Evolutionary conservation across 2,113 vertebrate species (phyloP).

Genomic region (Forbesichthys agassizii): DNA sequence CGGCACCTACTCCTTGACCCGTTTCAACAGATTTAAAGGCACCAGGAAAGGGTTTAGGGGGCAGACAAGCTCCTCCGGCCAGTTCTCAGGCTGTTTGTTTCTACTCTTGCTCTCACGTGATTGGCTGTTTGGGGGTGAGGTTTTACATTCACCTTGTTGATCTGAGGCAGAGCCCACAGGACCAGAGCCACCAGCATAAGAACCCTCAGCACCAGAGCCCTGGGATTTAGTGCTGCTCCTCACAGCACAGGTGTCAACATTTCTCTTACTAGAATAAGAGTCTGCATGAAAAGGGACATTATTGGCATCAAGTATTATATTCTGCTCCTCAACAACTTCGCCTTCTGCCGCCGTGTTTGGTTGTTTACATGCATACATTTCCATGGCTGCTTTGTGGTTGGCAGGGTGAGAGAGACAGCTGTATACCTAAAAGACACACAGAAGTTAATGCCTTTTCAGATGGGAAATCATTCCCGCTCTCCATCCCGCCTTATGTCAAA

Average conservation of each 20-base stretch:
- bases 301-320: background rate
- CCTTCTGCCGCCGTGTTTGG: background rate
- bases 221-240: background rate
- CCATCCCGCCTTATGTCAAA: no score
- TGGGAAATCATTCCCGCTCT: no score
- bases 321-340: background rate
- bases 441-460: background rate
- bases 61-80: slow-evolving; percentile 10
- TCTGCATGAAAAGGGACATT: background rate
- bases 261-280: background rate
- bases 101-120: slow-evolving; percentile 4
- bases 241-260: no score
- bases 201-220: background rate
- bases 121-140: background rate
- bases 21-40: slow-evolving; percentile 62
- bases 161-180: background rate
- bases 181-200: no score
- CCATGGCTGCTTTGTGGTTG: background rate
- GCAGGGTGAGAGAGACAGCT: slow-evolving; percentile 30
- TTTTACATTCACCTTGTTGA: background rate
- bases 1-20: slow-evolving; percentile 1
- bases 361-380: background rate
- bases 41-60: slow-evolving; percentile 63
- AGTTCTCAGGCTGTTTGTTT: background rate
- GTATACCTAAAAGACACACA: slow-evolving; percentile 32